Evolutionary conservation across 1,140 invertebrate genomes (phyloP).

Genomic region (Drosophila virilis): DNA sequence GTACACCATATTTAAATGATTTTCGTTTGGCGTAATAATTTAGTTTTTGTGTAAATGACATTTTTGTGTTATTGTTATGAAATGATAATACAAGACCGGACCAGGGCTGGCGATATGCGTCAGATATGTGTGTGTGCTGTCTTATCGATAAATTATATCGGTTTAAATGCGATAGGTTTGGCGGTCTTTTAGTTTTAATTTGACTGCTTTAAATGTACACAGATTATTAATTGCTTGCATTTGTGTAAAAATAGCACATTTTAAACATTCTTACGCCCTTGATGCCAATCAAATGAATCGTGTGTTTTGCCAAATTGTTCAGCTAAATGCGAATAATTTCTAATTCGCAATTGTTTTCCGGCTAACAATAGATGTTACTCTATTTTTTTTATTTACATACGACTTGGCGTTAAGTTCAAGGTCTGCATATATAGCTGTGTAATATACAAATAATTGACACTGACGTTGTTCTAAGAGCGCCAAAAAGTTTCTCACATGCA

Average conservation of each 20-base stretch:
- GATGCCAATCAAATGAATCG: slow-evolving; percentile 46
- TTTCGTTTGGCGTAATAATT: slow-evolving; percentile 64
- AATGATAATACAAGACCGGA: slow-evolving; percentile 27
- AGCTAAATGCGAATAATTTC: slow-evolving; percentile 12
- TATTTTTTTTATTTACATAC: slow-evolving; percentile 54
- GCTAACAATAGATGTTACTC: slow-evolving; percentile 32
- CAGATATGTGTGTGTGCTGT: neutral
- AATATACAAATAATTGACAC: slow-evolving; percentile 52
- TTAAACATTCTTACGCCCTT: slow-evolving; percentile 31
- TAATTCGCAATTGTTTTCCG: slow-evolving; percentile 52
- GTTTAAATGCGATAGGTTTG: neutral
- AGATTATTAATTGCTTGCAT: neutral
- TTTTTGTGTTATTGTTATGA: slow-evolving; percentile 50
- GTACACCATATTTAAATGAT: slow-evolving; percentile 85
- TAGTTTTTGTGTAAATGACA: slow-evolving; percentile 68
- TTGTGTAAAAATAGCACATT: slow-evolving; percentile 46
- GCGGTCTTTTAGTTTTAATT: slow-evolving; percentile 1
- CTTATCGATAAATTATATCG: slow-evolving; percentile 11
- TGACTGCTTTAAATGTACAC: neutral
- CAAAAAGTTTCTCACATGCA: slow-evolving; percentile 66
- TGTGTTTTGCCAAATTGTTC: slow-evolving; percentile 36
- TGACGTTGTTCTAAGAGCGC: slow-evolving; percentile 57
- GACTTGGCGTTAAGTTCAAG: slow-evolving; percentile 69
- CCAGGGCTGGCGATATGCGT: slow-evolving; percentile 1
- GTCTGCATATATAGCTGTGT: slow-evolving; percentile 10